Base-by-base conservation (phyloP, 2,797 vertebrate genomes). In the Perodicticus potto region DNA sequence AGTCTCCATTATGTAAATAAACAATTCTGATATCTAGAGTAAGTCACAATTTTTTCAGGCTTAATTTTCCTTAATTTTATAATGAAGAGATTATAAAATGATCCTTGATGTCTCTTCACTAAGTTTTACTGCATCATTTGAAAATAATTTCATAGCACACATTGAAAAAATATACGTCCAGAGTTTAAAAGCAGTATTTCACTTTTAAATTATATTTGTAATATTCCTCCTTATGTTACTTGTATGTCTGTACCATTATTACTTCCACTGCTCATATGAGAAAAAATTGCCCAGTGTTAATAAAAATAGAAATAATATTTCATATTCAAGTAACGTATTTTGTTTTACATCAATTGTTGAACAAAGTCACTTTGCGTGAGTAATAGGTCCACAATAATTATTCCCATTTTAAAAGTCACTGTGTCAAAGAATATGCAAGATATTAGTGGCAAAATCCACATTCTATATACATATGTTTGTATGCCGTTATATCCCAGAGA, bases 241-340 rank as follows among this genome's bases (percentile, higher is more conserved):
- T 53, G 1, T 34, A 37, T 78, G 10, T 69, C 87, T 59, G 34
- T 84, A 95, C 78, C 78, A 45, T 23, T 70, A 23, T 74, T 70
- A 83, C 14, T 16, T 53, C 17, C 23, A 74, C 49, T 40, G 67
- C 20, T 91, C 27, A 77, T 53, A 67, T 70, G 57, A 67, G 20
- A 95, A 37, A 74, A 87, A 17, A 7, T 78, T 94, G 3, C 32
- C 74, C 59, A 81, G 43, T 77, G 5, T 93, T 86, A 91, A 90
- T 63, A 29, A 91, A 73, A 43, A 40, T 37, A 40, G 9, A 96
- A 73, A 65, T 67, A 49, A 65, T 53, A 81, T 3, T 86, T 95
- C 25, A 53, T 5, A 89, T 78, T 94, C 14, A 74, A 93, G 70
- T 91, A 74, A 53, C 43, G 34, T 61, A 27, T 89, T 87, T 93